Evolutionary conservation across 2,888 invertebrate species (phyloP).

Genomic region (Macropis europaea): DNA sequence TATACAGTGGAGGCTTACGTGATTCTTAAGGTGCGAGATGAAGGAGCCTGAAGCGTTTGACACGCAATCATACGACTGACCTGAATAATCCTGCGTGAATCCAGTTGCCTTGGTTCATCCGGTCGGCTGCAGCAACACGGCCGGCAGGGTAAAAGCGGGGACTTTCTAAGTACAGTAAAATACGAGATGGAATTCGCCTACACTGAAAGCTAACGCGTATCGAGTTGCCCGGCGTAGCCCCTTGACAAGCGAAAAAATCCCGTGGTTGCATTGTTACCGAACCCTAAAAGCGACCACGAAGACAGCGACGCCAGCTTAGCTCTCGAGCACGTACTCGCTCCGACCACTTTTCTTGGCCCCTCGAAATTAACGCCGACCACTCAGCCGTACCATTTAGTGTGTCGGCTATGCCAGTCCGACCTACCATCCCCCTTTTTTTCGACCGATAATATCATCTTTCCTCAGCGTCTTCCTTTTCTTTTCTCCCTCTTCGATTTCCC

Average conservation of each 20-base stretch:
- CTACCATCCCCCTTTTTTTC: background rate
- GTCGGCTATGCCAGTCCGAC: slow-evolving; percentile 29
- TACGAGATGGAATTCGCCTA: background rate
- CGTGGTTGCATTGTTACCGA: slow-evolving; percentile 56
- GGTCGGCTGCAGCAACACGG: background rate
- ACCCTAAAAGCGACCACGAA: slow-evolving; percentile 58
- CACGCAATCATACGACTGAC: slow-evolving; percentile 12
- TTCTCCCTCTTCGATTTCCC: slow-evolving; percentile 3
- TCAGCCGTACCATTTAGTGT: slow-evolving; percentile 62
- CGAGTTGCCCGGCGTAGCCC: slow-evolving; percentile 11
- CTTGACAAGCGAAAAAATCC: slow-evolving; percentile 31
- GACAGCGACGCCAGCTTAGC: slow-evolving; percentile 51
- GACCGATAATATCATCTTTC: slow-evolving; percentile 45
- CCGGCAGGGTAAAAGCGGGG: background rate
- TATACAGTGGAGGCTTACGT: too few relatives aligned
- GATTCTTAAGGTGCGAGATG: too few relatives aligned
- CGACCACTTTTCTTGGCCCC: slow-evolving; percentile 58
- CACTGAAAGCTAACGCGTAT: slow-evolving; percentile 20
- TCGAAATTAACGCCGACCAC: slow-evolving; percentile 67
- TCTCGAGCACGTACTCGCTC: slow-evolving; percentile 68
- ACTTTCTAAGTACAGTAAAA: background rate
- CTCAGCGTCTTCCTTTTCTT: slow-evolving; percentile 3
- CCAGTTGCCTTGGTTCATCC: too few relatives aligned
- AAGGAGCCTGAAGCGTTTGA: background rate
- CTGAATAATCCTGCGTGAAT: background rate